Base-by-base conservation (phyloP, 1,140 invertebrate species). In the Dysdera silvatica region DNA sequence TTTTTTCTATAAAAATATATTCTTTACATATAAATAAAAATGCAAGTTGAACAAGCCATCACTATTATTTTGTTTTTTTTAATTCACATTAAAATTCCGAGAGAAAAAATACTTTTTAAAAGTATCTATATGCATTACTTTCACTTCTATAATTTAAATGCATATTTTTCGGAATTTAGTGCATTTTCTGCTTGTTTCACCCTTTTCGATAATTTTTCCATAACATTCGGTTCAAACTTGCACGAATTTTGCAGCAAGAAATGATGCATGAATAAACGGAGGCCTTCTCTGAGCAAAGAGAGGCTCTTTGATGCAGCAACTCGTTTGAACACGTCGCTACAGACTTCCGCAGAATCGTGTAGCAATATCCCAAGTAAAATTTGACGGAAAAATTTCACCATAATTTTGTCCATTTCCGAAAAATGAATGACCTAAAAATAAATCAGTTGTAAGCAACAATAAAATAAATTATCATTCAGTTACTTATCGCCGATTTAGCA, bases 181-280 rank as follows among this genome's bases (percentile, higher is more conserved):
- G 43, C 61, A 43, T 49, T 35, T 54, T 72, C 67, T 23, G 65
- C 67, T 26, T 65, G 47, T 23, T 64, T 61, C 24, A 72, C 48
- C 32, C 68, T 62, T 35, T 55, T 54, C 26, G 56, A 18, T 10
- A 70, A 35, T 43, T 67, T 69, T 16, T 54, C 20, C 2, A 52
- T 35, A 40, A 65, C 57, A 12, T 49, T 53, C 3, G 37, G 43
- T 2, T 63, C 57, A 16, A 65, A 61, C 28, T 71, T 71, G 6
- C 63, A 48, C 32, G 69, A 69, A 45, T 86, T 86, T 72, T 82
- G 83, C 2, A 88, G 65, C 0, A 91, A 70, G 70, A 91, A 91
- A 75, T 89, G 87, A 72, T 82, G 84, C 70, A 92, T 82, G 70
- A 92, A 91, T 7, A 91, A 75, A 56, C 82, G 74, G 1, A 91